A percentile compares a stretch with the other conserved stretches of the same genome.
Conservation (phyloP, 2,113 vertebrate genomes). For the Xiphophorus hellerii region DNA sequence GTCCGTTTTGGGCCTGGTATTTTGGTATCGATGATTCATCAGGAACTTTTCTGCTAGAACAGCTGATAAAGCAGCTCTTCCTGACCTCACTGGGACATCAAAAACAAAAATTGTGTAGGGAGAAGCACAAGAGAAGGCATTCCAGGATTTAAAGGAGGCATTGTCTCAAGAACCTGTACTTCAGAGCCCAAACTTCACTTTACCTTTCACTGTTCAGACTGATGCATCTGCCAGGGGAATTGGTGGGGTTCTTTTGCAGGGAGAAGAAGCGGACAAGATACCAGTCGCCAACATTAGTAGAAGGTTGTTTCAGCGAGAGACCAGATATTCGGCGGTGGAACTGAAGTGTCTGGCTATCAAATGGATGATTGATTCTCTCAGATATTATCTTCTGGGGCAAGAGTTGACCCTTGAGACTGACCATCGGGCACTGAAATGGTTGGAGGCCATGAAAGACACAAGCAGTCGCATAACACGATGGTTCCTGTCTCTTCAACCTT, state of each 20-base stretch:
- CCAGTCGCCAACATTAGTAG: not conserved
- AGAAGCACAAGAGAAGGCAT: not conserved
- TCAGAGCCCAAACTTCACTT: not conserved
- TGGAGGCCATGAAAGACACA: not conserved
- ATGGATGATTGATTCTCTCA: not conserved
- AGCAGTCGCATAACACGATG: not conserved
- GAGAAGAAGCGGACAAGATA: not conserved
- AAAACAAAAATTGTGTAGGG: not conserved
- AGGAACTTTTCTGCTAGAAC: not conserved
- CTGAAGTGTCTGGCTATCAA: too few relatives aligned
- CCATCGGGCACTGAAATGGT: not conserved
- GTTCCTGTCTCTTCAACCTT: constrained; percentile 1
- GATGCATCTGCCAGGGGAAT: not conserved
- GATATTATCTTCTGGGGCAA: not conserved
- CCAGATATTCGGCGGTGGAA: not conserved
- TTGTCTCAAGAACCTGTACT: not conserved
- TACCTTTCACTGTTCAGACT: not conserved
- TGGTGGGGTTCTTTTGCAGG: not conserved
- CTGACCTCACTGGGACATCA: not conserved
- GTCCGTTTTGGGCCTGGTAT: not conserved
- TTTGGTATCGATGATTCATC: not conserved
- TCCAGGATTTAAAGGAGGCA: not conserved
- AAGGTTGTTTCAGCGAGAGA: not conserved
- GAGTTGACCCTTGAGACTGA: not conserved
- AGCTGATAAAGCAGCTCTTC: not conserved